Evolutionary conservation across 2,888 invertebrate genomes (phyloP).

Genomic region (Stenodema calcarata): DNA sequence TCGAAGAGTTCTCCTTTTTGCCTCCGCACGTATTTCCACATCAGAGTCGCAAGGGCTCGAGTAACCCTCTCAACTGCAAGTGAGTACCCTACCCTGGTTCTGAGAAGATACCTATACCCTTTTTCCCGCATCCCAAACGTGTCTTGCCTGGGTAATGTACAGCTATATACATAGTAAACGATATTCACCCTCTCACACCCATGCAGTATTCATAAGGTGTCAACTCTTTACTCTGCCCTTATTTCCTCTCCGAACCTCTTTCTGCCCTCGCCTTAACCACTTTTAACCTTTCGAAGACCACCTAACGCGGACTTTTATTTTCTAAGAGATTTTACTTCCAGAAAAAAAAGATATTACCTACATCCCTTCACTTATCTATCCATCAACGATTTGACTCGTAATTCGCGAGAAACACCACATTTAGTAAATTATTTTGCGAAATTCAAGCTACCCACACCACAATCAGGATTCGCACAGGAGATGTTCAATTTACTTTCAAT

Average conservation of each 20-base stretch:
- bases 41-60: neutral
- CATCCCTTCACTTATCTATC: neutral
- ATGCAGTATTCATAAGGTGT: conserved; percentile 40
- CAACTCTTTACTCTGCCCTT: conserved; percentile 29
- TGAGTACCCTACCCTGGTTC: neutral
- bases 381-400: neutral
- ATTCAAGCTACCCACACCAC: no score
- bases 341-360: neutral
- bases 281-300: neutral
- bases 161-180: conserved; percentile 41
- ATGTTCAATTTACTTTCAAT: no score
- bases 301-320: neutral
- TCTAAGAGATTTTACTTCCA: neutral
- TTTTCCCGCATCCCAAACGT: conserved; percentile 7
- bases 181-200: conserved; percentile 1
- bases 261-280: neutral
- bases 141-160: conserved; percentile 31
- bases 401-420: no score
- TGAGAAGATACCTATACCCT: neutral
- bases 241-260: neutral
- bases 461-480: no score
- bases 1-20: neutral
- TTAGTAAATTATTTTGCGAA: no score
- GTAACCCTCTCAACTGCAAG: neutral
- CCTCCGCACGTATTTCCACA: conserved; percentile 21